Base-by-base conservation (phyloP, 2,113 vertebrate genomes). In the Microcebus ravelobensis region DNA sequence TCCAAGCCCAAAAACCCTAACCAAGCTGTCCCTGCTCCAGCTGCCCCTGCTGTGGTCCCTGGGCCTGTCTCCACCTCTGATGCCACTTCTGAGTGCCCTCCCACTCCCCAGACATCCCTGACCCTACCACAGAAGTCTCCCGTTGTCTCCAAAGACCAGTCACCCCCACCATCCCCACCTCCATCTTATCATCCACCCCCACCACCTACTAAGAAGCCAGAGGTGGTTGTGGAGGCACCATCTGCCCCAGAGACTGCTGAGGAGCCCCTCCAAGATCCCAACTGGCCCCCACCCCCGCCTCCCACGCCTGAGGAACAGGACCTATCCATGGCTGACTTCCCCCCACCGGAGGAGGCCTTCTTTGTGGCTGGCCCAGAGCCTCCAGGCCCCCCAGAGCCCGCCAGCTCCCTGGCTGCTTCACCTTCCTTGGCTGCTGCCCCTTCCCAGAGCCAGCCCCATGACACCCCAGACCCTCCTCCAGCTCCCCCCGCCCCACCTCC, bases 241-340 rank as follows among this genome's bases (percentile, higher is more conserved):
- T 21, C 81, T 14, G 63, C 92, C 87, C 97, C 88, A 15, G 96
- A 88, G 63, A n/a, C 45, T 20, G 0, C 79, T 61, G 76, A 86
- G 0, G 98, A 98, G 36, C 71, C 96, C 65, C 91, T 96, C 6
- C 29, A 96, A 1, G 98, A 99, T 25, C 84, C 98, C 3, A 97
- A 77, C 93, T 99, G 99, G 99, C 99, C 99, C 18, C 99, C 99
- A 0, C 99, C 99, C 0, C 99, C 99, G 0, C 99, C 99, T 0
- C 99, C 98, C 0, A 13, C 98, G 2, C 97, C 99, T 0, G 99
- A 99, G 79, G 99, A 98, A 13, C 98, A 98, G 1, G 98, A 99
- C 87, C 98, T 99, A 50, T 98, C 99, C 6, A 98, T 99, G 99
- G 98, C 99, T 0, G 98, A 99, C 91, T 99, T 99, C 81, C 99